phyloP scores from a whole-genome alignment of 1,140 invertebrate species.

The Drosophila kohkoa region DNA sequence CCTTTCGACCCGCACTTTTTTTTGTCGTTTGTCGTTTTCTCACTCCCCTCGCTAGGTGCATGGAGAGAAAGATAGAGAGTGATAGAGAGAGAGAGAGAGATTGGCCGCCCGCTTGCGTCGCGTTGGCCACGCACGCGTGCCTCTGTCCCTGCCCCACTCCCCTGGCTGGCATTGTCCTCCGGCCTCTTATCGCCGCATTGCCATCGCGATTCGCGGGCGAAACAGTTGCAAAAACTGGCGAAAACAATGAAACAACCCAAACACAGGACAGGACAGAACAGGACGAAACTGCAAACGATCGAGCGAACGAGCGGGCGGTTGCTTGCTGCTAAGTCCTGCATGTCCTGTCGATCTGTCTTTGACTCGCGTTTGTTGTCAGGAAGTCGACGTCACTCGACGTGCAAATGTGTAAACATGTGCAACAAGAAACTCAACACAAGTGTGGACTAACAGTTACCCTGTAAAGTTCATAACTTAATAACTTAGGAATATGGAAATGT shows the following conservation, averaged over 20 bases:
- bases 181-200: slow-evolving; percentile 48
- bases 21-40: background rate
- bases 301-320: too few species aligned
- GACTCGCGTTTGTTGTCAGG: slow-evolving; percentile 40
- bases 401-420: slow-evolving; percentile 72
- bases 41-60: background rate
- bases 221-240: slow-evolving; percentile 74
- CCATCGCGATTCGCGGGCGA: slow-evolving; percentile 21
- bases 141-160: slow-evolving; percentile 4
- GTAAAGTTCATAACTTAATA: background rate
- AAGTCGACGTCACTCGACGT: slow-evolving; percentile 62
- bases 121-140: slow-evolving; percentile 62
- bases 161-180: background rate
- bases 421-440: slow-evolving; percentile 7
- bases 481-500: too few species aligned
- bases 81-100: background rate
- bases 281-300: background rate
- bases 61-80: background rate
- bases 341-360: slow-evolving; percentile 42
- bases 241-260: slow-evolving; percentile 32
- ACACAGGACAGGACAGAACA: background rate
- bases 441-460: slow-evolving; percentile 40
- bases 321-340: slow-evolving; percentile 29
- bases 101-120: slow-evolving; percentile 48
- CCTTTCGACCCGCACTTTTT: slow-evolving; percentile 75